phyloP scores from a whole-genome alignment of 2,797 vertebrate genomes.

The Heterohyrax brucei region DNA sequence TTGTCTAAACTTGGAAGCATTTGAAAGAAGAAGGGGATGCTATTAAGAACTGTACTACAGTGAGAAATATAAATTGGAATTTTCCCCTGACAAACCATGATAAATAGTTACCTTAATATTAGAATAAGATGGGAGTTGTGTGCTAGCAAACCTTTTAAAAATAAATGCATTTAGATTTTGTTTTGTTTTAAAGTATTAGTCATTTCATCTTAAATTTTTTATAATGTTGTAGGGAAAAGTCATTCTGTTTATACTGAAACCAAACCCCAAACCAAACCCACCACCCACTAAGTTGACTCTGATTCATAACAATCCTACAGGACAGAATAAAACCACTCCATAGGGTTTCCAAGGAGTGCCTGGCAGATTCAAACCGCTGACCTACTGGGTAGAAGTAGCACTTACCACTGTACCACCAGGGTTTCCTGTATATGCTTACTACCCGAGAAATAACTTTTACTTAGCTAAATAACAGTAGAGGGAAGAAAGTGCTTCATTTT shows the following conservation, averaged over 20 bases:
- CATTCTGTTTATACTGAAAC: neutral
- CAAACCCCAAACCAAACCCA: too few relatives aligned
- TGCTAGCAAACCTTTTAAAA: constrained; percentile 26
- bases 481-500: constrained; percentile 71
- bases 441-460: constrained; percentile 62
- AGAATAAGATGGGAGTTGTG: neutral
- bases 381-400: too few relatives aligned
- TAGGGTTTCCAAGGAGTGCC: too few relatives aligned
- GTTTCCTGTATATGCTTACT: neutral
- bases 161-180: constrained; percentile 22
- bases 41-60: constrained; percentile 38
- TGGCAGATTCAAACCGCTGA: too few relatives aligned
- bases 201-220: constrained; percentile 50
- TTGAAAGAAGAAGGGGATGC: constrained; percentile 3
- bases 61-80: constrained; percentile 2
- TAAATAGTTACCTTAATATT: constrained; percentile 28
- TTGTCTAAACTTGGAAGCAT: constrained; percentile 51
- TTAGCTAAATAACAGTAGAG: constrained; percentile 62
- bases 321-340: too few relatives aligned
- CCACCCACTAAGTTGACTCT: too few relatives aligned
- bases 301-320: too few relatives aligned
- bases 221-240: neutral
- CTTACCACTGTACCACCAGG: too few relatives aligned
- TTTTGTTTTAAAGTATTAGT: constrained; percentile 51
- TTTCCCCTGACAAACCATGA: neutral